These are phyloP conservation scores for Daubentonia madagascariensis DNA, from an alignment of 2,113 vertebrate genomes.

Conservation along the genomic window DNA sequence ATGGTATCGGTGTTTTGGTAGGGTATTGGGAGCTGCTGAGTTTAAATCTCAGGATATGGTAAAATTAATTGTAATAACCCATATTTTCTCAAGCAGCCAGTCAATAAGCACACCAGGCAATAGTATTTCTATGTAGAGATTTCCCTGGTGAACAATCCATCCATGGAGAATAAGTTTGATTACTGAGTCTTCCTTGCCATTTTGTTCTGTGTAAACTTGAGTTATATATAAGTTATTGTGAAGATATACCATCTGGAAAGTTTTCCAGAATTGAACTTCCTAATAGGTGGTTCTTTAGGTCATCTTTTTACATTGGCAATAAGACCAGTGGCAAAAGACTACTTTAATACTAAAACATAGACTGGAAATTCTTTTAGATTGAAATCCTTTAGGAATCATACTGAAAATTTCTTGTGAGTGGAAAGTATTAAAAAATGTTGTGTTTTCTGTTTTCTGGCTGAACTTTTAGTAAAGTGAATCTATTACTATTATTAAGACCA, in stretches of 20 bases:
- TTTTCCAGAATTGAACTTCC: background rate
- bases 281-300: background rate
- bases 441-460: background rate
- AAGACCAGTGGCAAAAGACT: background rate
- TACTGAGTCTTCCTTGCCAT: background rate
- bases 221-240: constrained; percentile 9
- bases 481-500: background rate
- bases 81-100: background rate
- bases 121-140: background rate
- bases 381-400: constrained; percentile 15
- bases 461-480: constrained; percentile 27
- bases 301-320: background rate
- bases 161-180: background rate
- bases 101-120: background rate
- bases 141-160: background rate
- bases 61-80: background rate
- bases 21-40: background rate
- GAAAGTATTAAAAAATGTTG: background rate
- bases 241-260: background rate
- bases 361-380: background rate
- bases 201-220: constrained; percentile 10
- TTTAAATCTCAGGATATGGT: background rate
- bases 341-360: background rate
- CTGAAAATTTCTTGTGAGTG: background rate
- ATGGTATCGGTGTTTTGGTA: background rate